A percentile compares a stretch with the other conserved stretches of the same genome.
These are phyloP conservation scores for Neotragus pygmaeus DNA, from an alignment of 2,113 vertebrate species.

Conservation along the genomic window DNA sequence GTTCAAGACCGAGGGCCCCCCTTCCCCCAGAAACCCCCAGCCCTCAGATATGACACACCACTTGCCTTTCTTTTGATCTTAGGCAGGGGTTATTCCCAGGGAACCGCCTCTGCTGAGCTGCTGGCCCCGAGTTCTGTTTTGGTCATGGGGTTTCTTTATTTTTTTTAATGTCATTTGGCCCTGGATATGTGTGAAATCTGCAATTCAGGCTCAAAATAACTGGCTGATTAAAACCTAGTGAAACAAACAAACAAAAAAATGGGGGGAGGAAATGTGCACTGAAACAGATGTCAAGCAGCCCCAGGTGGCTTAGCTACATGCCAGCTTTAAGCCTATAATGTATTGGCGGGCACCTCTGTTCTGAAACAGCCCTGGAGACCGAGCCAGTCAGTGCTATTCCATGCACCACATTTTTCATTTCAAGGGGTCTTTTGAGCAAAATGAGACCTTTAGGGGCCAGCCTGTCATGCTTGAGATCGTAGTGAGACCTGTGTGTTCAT, in stretches of 20 bases:
- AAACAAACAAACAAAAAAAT: neutral
- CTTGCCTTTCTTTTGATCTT: neutral
- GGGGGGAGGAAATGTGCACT: neutral
- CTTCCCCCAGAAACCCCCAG: neutral
- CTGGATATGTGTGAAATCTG: conserved; percentile 20
- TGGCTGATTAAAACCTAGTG: conserved; percentile 35
- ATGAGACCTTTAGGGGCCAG: neutral
- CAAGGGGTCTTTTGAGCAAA: neutral
- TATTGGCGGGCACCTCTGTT: neutral
- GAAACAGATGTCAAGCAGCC: conserved; percentile 24
- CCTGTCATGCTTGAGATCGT: neutral
- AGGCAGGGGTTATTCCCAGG: neutral
- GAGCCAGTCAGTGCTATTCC: conserved; percentile 5
- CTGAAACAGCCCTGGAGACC: neutral
- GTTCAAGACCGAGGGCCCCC: neutral
- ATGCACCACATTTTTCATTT: neutral
- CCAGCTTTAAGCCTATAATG: conserved; percentile 31
- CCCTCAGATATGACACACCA: neutral
- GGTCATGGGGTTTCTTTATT: neutral
- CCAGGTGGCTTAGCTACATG: conserved; percentile 28
- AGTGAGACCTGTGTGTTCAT: neutral
- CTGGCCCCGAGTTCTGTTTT: neutral
- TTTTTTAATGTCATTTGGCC: neutral
- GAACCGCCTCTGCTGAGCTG: neutral
- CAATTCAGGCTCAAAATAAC: conserved; percentile 5